These are phyloP conservation scores for Micrasema minimum DNA, from an alignment of 1,140 invertebrate species.

Conservation along the genomic window DNA sequence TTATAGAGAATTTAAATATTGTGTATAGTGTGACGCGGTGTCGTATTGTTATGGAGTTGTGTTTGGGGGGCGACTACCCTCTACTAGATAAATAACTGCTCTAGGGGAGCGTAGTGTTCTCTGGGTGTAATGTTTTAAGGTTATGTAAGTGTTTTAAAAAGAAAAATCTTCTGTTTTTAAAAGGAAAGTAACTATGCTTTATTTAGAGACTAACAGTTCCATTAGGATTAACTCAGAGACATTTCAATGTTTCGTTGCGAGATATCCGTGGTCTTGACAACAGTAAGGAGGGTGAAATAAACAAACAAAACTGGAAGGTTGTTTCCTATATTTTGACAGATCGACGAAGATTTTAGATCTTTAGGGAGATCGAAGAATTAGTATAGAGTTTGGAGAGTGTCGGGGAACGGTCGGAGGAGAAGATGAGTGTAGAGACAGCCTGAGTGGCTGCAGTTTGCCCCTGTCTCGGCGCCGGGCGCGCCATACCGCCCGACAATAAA, in stretches of 20 bases:
- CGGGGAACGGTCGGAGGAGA: not conserved
- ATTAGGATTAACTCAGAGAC: not conserved
- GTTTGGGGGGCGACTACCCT: not conserved
- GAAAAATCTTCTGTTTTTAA: not conserved
- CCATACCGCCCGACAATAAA: constrained; percentile 60
- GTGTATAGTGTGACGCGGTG: too few species aligned
- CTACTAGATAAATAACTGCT: constrained; percentile 16
- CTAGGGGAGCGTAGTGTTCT: not conserved
- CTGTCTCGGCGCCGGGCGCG: constrained; percentile 19
- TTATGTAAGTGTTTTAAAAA: constrained; percentile 33
- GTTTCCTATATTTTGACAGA: too few species aligned
- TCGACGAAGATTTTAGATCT: too few species aligned
- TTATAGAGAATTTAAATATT: too few species aligned
- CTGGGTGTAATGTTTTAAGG: constrained; percentile 7
- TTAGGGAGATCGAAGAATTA: too few species aligned
- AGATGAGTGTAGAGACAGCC: not conserved
- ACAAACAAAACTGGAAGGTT: not conserved
- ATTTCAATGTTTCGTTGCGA: not conserved
- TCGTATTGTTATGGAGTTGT: not conserved
- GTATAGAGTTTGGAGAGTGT: too few species aligned
- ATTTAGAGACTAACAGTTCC: not conserved
- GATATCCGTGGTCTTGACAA: constrained; percentile 17
- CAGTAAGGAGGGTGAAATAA: not conserved
- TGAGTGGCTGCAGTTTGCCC: not conserved
- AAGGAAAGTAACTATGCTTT: not conserved